Percentiles rank a stretch among this genome's conserved stretches.
Evolutionary conservation across 2,797 vertebrate species (phyloP).

Genomic region (Setipinna tenuifilis): DNA sequence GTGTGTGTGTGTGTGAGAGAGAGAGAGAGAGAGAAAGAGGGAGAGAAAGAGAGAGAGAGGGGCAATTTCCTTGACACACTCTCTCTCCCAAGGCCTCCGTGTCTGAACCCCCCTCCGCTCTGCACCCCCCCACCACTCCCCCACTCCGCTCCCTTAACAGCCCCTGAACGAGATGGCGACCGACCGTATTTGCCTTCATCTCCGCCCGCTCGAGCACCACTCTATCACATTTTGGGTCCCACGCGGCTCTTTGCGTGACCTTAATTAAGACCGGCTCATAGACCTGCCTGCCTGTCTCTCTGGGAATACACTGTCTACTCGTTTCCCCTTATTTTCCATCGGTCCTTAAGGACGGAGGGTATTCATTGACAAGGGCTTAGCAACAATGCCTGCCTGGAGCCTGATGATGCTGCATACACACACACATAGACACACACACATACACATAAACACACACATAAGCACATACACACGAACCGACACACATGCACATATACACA

Average conservation of each 20-base stretch:
- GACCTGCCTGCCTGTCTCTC: not conserved
- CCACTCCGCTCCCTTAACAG: not conserved
- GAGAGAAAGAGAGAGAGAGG: not conserved
- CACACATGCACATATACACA: not conserved
- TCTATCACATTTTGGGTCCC: not conserved
- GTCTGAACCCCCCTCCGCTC: not conserved
- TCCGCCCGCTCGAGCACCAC: not conserved
- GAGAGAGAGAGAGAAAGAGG: not conserved
- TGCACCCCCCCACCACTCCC: no score
- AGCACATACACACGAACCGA: not conserved
- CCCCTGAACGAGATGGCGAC: not conserved
- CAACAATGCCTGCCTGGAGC: not conserved
- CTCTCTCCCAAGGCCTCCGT: not conserved
- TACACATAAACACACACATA: not conserved
- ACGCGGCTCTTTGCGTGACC: not conserved
- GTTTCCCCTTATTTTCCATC: not conserved
- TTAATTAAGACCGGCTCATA: not conserved
- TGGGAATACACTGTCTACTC: not conserved
- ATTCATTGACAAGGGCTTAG: not conserved
- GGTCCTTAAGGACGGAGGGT: not conserved
- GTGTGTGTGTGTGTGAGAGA: not conserved
- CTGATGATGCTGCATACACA: not conserved
- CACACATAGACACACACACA: not conserved
- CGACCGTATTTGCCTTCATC: not conserved
- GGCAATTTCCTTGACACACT: constrained; percentile 1